Evolutionary conservation across 2,797 vertebrate genomes (phyloP).

Genomic region (Tapera naevia): DNA sequence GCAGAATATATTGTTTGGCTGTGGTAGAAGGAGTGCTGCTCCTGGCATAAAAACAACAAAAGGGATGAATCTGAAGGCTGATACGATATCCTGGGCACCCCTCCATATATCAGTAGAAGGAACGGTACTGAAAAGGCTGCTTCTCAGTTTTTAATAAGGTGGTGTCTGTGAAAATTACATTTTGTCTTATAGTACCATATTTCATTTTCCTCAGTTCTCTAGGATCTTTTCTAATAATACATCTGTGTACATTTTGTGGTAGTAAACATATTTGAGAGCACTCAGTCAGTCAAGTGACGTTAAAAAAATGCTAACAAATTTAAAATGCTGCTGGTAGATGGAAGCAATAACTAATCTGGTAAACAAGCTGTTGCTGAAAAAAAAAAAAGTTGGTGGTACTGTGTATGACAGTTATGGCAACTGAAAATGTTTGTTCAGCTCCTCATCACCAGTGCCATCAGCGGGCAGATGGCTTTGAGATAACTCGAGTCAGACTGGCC

Average conservation of each 20-base stretch:
- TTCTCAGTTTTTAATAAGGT: slow-evolving; percentile 52
- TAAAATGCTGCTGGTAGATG: background rate
- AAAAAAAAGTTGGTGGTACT: background rate
- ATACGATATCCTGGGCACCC: background rate
- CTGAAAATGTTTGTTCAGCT: background rate
- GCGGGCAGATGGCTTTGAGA: background rate
- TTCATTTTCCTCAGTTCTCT: slow-evolving; percentile 28
- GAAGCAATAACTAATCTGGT: background rate
- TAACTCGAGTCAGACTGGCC: background rate
- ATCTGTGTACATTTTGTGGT: background rate
- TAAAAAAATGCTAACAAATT: background rate
- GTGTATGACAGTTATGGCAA: background rate
- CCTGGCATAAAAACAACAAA: background rate
- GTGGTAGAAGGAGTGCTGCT: background rate
- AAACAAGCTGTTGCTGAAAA: slow-evolving; percentile 6
- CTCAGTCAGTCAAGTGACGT: slow-evolving; percentile 15
- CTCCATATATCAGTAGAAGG: background rate
- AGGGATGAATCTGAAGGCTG: background rate
- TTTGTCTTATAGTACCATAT: slow-evolving; percentile 36
- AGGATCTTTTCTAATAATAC: background rate
- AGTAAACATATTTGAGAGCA: background rate
- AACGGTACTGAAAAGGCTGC: slow-evolving; percentile 11
- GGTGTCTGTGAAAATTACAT: slow-evolving; percentile 46
- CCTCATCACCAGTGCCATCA: background rate
- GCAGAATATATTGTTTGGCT: background rate